Conservation (phyloP, 2,113 vertebrate genomes). For the Apodemus sylvaticus region DNA sequence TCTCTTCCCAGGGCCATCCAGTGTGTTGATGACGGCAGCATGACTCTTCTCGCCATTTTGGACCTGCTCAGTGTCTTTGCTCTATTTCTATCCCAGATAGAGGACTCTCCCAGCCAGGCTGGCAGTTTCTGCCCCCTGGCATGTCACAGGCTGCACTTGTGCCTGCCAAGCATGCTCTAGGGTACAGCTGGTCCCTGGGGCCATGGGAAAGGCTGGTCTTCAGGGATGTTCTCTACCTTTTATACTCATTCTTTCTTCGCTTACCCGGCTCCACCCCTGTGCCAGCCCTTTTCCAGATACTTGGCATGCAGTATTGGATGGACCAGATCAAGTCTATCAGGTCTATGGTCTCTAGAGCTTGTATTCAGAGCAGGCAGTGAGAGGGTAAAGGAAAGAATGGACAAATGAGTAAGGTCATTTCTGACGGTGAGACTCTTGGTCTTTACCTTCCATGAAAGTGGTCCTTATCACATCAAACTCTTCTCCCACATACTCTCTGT, state of each 20-base stretch:
- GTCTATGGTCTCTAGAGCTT: neutral
- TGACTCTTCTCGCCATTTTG: neutral
- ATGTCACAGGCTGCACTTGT: neutral
- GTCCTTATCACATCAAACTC: neutral
- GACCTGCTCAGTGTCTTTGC: neutral
- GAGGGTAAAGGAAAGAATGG: neutral
- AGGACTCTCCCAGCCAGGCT: neutral
- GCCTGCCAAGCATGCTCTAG: neutral
- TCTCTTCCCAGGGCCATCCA: neutral
- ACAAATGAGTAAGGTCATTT: neutral
- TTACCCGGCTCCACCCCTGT: neutral
- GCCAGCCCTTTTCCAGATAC: neutral
- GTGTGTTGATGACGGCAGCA: neutral
- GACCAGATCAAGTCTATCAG: neutral
- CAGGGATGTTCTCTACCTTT: neutral
- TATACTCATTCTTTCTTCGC: neutral
- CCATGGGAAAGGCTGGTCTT: neutral
- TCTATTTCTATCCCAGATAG: too few relatives aligned
- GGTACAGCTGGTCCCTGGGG: neutral
- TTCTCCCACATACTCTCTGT: neutral
- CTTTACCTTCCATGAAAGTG: neutral
- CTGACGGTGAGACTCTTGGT: neutral
- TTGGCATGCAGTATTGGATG: neutral
- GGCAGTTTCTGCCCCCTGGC: neutral
- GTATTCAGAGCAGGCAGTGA: neutral